Evolutionary conservation across 2,888 invertebrate genomes (phyloP), one percentile per base, ranked within the genome.

Genomic region (Drosophila incognita): DNA sequence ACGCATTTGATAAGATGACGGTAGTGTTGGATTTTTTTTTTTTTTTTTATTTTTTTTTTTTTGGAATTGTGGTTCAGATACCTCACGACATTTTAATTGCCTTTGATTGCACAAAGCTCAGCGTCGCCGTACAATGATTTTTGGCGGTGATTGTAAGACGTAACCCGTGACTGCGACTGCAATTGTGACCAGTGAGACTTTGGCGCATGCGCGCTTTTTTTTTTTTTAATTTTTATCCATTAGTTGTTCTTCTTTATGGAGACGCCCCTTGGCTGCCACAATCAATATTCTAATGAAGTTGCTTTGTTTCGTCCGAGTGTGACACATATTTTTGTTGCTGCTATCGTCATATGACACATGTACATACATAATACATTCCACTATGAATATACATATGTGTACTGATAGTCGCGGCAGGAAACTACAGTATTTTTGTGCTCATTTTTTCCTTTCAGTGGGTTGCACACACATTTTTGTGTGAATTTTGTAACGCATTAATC

Each of bases 51-150:
- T 31, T 31, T 1, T 31, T 57, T 15, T 38, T 29, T 11, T 29
- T 8, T 13, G 0, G 13, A 42, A 29, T 56, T 33, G 49, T 24
- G 59, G 13, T 51, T 69, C 53, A 61, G 57, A 52, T 56, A 58
- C 31, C 29, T 33, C 21, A 24, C 27, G 15, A 62, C 48, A 52
- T 78, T 81, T 87, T 83, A 89, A 89, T 85, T 81, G 76, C 40
- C 56, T 33, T 35, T 87, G 63, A 85, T 85, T 85, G 76, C 71
- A 79, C 82, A 89, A 87, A 85, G 74, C 67, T 49, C 29, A 49
- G 65, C 61, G 70, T 71, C 84, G 79, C 54, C 58, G 52, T 48
- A 0, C 53, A 49, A 27, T 36, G 52, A 64, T 21, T 63, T 62
- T 49, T 33, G 40, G 21, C 46, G 48, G 63, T 52, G 60, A 64